These are phyloP conservation scores for Pseudeuparius sepicola DNA, from an alignment of 2,888 invertebrate species.

Conservation along the genomic window DNA sequence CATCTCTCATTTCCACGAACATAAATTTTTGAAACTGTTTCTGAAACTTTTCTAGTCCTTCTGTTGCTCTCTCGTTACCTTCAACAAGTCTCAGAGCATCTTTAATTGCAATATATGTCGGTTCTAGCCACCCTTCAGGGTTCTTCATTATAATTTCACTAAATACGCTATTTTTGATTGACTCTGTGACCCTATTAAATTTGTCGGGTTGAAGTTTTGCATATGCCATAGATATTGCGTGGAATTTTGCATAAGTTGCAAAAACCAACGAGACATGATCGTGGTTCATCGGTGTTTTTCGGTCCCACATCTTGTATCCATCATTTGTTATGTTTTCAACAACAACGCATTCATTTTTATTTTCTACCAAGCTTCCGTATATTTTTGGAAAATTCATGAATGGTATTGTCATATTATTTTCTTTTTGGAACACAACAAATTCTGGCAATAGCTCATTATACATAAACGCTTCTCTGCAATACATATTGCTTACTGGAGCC, in stretches of 20 bases:
- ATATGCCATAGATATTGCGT: conserved; percentile 30
- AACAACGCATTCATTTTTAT: conserved; percentile 19
- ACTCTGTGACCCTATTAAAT: too few species aligned
- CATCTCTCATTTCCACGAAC: background rate
- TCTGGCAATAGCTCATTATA: conserved; percentile 25
- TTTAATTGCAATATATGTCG: too few species aligned
- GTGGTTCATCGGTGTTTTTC: conserved; percentile 26
- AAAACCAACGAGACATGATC: conserved; percentile 28
- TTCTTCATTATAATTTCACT: too few species aligned
- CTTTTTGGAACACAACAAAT: conserved; percentile 26
- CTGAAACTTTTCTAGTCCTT: too few species aligned
- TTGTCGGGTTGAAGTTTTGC: too few species aligned
- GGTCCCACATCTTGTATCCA: conserved; percentile 27
- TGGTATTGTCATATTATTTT: conserved; percentile 11
- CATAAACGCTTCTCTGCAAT: conserved; percentile 27
- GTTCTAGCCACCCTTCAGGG: too few species aligned
- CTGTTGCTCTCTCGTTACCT: too few species aligned
- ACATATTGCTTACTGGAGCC: conserved; percentile 22
- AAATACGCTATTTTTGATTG: too few species aligned
- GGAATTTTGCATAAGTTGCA: conserved; percentile 30
- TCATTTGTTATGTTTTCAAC: conserved; percentile 25
- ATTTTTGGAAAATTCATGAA: conserved; percentile 13
- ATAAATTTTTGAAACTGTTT: too few species aligned
- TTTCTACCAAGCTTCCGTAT: conserved; percentile 8
- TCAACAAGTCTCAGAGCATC: too few species aligned